phyloP scores from a whole-genome alignment of 2,113 vertebrate species.

The Gallinago paraguaiae region DNA sequence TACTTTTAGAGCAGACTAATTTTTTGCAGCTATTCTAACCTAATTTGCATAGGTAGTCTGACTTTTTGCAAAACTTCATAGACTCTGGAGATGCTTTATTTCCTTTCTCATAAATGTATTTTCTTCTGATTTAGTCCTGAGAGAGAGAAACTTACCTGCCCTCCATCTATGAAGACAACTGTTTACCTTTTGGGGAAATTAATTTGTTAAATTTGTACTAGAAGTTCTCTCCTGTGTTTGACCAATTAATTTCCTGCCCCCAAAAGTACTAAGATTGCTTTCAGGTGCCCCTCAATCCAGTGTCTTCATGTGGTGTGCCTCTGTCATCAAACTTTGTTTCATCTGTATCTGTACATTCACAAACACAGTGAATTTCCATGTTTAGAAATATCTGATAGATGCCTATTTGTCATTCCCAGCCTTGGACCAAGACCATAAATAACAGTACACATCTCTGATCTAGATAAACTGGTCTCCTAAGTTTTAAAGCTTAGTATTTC shows the following conservation, averaged over 20 bases:
- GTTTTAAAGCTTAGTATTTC: not conserved
- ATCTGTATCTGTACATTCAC: not conserved
- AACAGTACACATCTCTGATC: not conserved
- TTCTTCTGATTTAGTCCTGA: not conserved
- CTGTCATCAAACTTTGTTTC: not conserved
- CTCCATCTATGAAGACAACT: not conserved
- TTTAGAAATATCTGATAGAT: not conserved
- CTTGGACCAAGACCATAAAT: not conserved
- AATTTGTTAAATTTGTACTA: not conserved
- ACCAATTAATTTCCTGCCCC: not conserved
- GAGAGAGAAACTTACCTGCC: not conserved
- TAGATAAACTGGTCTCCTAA: not conserved
- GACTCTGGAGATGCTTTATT: not conserved
- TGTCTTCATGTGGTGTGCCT: not conserved
- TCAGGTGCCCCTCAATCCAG: not conserved
- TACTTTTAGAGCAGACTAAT: not conserved
- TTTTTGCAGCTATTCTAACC: not conserved
- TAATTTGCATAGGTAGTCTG: not conserved
- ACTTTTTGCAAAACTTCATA: not conserved
- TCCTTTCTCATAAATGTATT: not conserved
- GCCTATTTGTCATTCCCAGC: not conserved
- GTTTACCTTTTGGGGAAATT: not conserved
- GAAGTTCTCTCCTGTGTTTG: not conserved
- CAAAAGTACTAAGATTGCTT: not conserved
- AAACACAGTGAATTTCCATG: not conserved